phyloP scores from a whole-genome alignment of 2,888 invertebrate species.

The Serripes groenlandicus region DNA sequence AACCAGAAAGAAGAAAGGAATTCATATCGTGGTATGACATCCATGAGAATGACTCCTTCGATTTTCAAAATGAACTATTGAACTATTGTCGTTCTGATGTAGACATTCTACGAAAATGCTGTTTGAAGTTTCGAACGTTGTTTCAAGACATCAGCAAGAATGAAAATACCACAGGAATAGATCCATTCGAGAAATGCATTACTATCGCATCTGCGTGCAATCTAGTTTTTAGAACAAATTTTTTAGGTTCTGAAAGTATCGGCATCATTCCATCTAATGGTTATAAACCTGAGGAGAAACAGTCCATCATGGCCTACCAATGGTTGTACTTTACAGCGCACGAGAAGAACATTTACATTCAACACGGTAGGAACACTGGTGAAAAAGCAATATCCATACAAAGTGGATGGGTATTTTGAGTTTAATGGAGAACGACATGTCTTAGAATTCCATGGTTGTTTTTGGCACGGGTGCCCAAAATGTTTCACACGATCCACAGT shows the following conservation, averaged over 20 bases:
- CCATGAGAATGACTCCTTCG: conserved; percentile 25
- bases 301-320: conserved; percentile 14
- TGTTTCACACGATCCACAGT: conserved; percentile 21
- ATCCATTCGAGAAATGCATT: conserved; percentile 47
- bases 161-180: conserved; percentile 23
- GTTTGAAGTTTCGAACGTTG: not conserved
- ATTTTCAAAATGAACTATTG: conserved; percentile 53
- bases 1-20: conserved; percentile 3
- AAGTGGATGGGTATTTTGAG: conserved; percentile 18
- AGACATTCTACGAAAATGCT: not conserved
- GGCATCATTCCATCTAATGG: conserved; percentile 58
- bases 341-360: not conserved
- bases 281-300: too few species aligned
- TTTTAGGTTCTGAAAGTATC: conserved; percentile 36
- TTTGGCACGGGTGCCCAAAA: conserved; percentile 24
- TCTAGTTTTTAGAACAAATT: conserved; percentile 38
- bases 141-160: conserved; percentile 21
- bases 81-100: conserved; percentile 46
- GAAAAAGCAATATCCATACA: conserved; percentile 23
- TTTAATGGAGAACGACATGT: not conserved
- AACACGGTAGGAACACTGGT: conserved; percentile 22
- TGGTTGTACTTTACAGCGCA: conserved; percentile 5
- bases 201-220: conserved; percentile 52
- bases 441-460: too few species aligned
- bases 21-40: conserved; percentile 35